Evolutionary conservation across 2,797 vertebrate genomes (phyloP), one percentile per base, ranked within the genome.

Genomic region (Avahi laniger): DNA sequence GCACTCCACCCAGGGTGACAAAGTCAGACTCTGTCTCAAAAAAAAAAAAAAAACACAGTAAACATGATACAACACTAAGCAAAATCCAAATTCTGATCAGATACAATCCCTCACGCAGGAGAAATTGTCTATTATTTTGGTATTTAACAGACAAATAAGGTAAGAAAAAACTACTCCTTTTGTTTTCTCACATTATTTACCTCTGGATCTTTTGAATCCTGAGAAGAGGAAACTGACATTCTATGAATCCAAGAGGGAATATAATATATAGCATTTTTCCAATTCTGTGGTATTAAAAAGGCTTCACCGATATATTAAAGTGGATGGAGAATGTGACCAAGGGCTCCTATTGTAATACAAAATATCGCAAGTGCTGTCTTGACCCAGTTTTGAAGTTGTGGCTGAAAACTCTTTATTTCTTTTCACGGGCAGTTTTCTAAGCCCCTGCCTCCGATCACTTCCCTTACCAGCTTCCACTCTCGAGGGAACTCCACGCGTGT

Each of bases 181-280:
- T 92, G 61, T 54, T 85, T 95, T 94, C 85, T 97, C 84, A 94
- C 90, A 72, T 72, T 96, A 97, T 97, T 97, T 97, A 96, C 94
- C 96, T 92, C 15, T 75, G 89, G 14, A 54, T 95, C 52, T 87
- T 69, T 79, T 81, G n/a, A 82, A 87, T 95, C 67, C 91, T 96
- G 52, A 81, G 43, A 96, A 91, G 67, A 94, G 41, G 93, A 97
- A 80, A 48, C 20, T 50, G 28, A 65, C 48, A 38, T 96, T 50
- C 91, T 95, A 46, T 85, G 17, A 94, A 96, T 94, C 82, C 67
- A 95, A 89, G 35, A 54, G 14, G 30, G 59, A 41, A 30, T 76
- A 67, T 76, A 89, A 94, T 52, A 59, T 18, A n/a, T 0, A 20
- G 3, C 0, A 48, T 33, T 73, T 86, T 26, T 2, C 20, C 79